Evolutionary conservation across 2,113 vertebrate species (phyloP).

Genomic region (Petromus typicus): DNA sequence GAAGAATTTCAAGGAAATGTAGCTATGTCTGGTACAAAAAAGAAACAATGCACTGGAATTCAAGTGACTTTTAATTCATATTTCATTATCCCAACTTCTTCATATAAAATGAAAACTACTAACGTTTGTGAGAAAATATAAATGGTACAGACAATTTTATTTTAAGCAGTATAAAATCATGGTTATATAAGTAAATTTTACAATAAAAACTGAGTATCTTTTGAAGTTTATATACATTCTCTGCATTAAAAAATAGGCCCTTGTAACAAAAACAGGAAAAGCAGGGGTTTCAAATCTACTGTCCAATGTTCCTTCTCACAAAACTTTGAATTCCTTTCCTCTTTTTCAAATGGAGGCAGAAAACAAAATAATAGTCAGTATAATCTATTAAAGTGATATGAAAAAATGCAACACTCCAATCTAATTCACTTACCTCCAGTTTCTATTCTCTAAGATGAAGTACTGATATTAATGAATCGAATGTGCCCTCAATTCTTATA

Average conservation of each 20-base stretch:
- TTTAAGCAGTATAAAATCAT: neutral
- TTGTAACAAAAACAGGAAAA: neutral
- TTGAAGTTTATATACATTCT: neutral
- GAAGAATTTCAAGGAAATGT: neutral
- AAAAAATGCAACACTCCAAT: neutral
- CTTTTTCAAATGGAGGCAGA: neutral
- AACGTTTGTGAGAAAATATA: neutral
- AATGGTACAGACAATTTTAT: neutral
- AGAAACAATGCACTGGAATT: neutral
- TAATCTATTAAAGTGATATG: too few relatives aligned
- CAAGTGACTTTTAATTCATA: neutral
- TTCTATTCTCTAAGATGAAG: neutral
- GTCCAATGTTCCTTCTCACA: neutral
- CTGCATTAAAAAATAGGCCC: neutral
- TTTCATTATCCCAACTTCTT: neutral
- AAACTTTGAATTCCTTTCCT: neutral
- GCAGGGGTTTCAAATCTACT: neutral
- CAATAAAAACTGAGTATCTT: neutral
- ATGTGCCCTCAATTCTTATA: neutral
- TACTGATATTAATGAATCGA: neutral
- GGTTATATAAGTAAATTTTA: neutral
- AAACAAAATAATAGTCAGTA: neutral
- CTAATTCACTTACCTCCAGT: neutral
- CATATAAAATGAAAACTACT: neutral
- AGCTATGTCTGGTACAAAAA: neutral